Percentiles rank a stretch among this genome's conserved stretches.
Conservation (phyloP, 37 sponge, comb jelly and placozoan species). For the Trichoplax adhaerens region DNA sequence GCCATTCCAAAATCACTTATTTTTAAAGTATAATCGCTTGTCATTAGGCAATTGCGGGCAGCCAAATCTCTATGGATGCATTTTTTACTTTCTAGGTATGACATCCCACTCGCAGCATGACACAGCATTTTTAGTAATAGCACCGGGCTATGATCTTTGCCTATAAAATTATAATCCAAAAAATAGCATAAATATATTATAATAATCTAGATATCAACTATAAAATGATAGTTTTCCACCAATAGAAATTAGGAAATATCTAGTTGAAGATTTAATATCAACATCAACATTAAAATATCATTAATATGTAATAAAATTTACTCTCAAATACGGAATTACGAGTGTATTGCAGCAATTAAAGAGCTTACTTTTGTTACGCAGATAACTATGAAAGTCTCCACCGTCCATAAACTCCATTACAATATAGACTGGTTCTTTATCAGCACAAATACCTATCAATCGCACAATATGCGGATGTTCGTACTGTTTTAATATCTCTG, state of each 20-base stretch:
- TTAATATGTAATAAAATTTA: no score
- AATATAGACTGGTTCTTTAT: constrained; percentile 72
- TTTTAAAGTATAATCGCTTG: constrained; percentile 49
- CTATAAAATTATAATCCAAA: background rate
- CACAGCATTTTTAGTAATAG: constrained; percentile 13
- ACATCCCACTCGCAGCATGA: constrained; percentile 48
- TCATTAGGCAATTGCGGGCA: constrained; percentile 76
- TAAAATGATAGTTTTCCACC: no score
- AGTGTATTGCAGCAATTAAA: no score
- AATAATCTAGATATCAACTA: no score
- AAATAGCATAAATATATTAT: no score
- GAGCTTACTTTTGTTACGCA: constrained; percentile 42
- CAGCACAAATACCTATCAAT: constrained; percentile 67
- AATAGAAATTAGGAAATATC: no score
- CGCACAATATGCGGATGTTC: constrained; percentile 82
- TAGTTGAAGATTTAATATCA: no score
- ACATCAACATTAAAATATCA: no score
- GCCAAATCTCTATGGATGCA: constrained; percentile 86
- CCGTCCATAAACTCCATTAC: constrained; percentile 91
- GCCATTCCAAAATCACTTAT: constrained; percentile 91
- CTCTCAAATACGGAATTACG: no score
- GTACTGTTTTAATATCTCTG: constrained; percentile 83
- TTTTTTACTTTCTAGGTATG: constrained; percentile 46
- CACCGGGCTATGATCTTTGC: background rate
- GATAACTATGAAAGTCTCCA: constrained; percentile 64